phyloP scores from a whole-genome alignment of 2,797 vertebrate genomes.

The Sebastes steindachneri region DNA sequence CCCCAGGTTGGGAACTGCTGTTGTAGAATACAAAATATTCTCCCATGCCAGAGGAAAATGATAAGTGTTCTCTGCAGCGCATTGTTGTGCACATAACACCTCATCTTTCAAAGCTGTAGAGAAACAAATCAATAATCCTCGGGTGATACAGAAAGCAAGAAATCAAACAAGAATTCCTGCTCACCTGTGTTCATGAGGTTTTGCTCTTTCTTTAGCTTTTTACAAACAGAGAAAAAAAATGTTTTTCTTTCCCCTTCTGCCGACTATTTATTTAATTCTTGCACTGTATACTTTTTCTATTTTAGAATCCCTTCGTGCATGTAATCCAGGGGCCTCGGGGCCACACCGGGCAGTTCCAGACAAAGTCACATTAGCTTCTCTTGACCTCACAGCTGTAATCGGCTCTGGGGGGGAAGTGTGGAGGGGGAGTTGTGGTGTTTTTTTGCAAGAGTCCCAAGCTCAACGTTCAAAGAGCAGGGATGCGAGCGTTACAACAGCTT shows the following conservation, averaged over 20 bases:
- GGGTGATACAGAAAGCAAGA: conserved; percentile 21
- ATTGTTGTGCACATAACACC: conserved; percentile 36
- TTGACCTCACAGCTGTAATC: conserved; percentile 70
- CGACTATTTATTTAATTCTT: conserved; percentile 44
- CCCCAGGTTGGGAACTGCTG: too few relatives aligned
- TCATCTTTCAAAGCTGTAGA: conserved; percentile 41
- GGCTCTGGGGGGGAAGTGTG: conserved; percentile 24
- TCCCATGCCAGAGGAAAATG: conserved; percentile 23
- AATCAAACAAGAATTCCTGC: conserved; percentile 25
- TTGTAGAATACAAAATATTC: not conserved
- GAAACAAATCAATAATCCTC: conserved; percentile 55
- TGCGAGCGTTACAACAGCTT: conserved; percentile 57
- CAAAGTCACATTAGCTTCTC: conserved; percentile 76
- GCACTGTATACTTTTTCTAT: conserved; percentile 31
- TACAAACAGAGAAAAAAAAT: conserved; percentile 20
- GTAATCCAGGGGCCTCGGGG: conserved; percentile 59
- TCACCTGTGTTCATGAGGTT: conserved; percentile 24
- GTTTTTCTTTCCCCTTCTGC: not conserved
- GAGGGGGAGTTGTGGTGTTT: conserved; percentile 10
- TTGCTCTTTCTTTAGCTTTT: conserved; percentile 33
- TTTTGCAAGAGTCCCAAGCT: conserved; percentile 45
- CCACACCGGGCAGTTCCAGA: conserved; percentile 49
- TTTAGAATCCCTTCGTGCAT: conserved; percentile 45
- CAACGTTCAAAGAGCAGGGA: conserved; percentile 39
- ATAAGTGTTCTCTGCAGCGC: conserved; percentile 24